Evolutionary conservation across 1,140 invertebrate genomes (phyloP).

Genomic region (Papilio polytes): DNA sequence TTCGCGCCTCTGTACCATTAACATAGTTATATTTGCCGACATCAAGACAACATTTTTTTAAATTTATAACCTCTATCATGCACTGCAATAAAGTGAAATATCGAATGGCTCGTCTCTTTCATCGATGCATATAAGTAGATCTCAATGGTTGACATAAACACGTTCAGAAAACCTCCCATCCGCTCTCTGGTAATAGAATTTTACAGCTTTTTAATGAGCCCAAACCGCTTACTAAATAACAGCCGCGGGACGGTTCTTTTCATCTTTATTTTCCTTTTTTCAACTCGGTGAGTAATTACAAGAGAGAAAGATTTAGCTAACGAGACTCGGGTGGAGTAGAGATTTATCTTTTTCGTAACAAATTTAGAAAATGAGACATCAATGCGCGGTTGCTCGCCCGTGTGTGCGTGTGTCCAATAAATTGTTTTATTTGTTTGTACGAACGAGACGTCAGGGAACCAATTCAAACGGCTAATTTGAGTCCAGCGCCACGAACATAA

Average conservation of each 20-base stretch:
- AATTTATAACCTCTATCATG: conserved; percentile 42
- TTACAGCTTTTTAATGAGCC: conserved; percentile 82
- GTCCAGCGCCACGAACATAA: conserved; percentile 47
- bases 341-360: conserved; percentile 82
- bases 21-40: conserved; percentile 32
- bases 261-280: conserved; percentile 70
- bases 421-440: conserved; percentile 56
- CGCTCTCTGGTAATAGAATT: conserved; percentile 69
- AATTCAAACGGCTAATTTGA: conserved; percentile 79
- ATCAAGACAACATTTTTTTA: conserved; percentile 36
- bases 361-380: conserved; percentile 83
- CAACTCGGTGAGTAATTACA: conserved; percentile 73
- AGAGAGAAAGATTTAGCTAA: conserved; percentile 77
- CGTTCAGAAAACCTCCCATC: conserved; percentile 58
- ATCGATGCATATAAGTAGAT: conserved; percentile 48
- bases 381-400: conserved; percentile 46
- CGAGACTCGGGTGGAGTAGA: conserved; percentile 73
- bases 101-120: conserved; percentile 42
- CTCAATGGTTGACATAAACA: conserved; percentile 51
- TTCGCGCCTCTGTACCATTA: conserved; percentile 44
- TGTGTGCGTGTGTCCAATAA: conserved; percentile 51
- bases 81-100: conserved; percentile 50
- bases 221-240: conserved; percentile 75
- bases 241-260: conserved; percentile 68
- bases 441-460: conserved; percentile 59